Conservation (phyloP, 1,140 invertebrate species). For the Anastrepha obliqua region DNA sequence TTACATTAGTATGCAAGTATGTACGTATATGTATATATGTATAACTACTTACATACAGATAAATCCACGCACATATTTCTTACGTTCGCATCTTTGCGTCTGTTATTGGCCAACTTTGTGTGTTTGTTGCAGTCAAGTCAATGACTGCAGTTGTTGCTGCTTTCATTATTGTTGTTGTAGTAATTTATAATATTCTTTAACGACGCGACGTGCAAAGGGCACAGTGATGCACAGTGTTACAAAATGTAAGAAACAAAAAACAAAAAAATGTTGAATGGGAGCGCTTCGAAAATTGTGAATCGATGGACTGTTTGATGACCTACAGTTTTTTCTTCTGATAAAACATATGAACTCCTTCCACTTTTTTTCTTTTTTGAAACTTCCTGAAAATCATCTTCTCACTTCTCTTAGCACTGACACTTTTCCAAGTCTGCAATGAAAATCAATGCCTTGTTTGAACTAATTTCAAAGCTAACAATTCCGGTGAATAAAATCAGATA, state of each 20-base stretch:
- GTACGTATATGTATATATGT: neutral
- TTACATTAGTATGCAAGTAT: slow-evolving; percentile 2
- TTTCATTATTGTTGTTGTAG: slow-evolving; percentile 62
- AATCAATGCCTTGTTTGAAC: no score
- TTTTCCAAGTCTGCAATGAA: no score
- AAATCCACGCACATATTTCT: neutral
- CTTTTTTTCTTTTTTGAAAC: no score
- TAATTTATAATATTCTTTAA: slow-evolving; percentile 75
- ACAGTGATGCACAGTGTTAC: slow-evolving; percentile 1
- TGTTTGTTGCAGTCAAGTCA: slow-evolving; percentile 19
- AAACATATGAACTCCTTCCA: no score
- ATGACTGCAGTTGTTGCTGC: slow-evolving; percentile 11
- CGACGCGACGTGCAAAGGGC: slow-evolving; percentile 70
- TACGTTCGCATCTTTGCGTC: slow-evolving; percentile 59
- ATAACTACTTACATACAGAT: neutral
- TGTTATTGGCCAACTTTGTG: slow-evolving; percentile 57
- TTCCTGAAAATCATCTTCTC: no score
- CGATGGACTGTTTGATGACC: no score
- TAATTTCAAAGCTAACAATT: no score
- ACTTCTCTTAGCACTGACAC: no score
- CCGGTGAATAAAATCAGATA: no score
- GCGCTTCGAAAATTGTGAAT: no score
- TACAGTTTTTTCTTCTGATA: no score
- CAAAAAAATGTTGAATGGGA: no score
- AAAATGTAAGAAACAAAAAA: neutral